These are phyloP conservation scores for Cynoglossus semilaevis DNA, from an alignment of 2,113 vertebrate species.

Conservation along the genomic window DNA sequence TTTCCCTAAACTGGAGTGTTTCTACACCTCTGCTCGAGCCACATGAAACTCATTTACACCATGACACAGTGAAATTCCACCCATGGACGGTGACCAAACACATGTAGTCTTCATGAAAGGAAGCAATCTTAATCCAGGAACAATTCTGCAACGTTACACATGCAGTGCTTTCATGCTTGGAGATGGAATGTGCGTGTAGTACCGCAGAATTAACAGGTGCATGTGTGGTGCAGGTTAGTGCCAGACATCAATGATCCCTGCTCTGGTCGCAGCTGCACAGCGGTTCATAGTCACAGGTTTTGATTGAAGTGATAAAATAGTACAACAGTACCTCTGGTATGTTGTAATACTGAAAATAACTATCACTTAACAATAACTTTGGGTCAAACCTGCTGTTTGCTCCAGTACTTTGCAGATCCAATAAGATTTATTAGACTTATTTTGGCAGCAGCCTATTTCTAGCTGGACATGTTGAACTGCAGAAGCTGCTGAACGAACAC, in stretches of 20 bases:
- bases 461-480: conserved; percentile 46
- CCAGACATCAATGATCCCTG: conserved; percentile 34
- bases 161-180: conserved; percentile 20
- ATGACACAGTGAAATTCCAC: conserved; percentile 69
- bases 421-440: conserved; percentile 18
- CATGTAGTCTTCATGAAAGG: conserved; percentile 65
- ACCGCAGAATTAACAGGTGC: conserved; percentile 41
- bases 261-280: conserved; percentile 34
- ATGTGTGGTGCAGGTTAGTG: conserved; percentile 17
- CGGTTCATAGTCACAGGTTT: conserved; percentile 29
- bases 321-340: conserved; percentile 23
- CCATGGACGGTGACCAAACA: conserved; percentile 70
- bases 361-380: neutral
- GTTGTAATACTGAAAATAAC: conserved; percentile 3
- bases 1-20: conserved; percentile 67
- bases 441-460: conserved; percentile 40
- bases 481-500: conserved; percentile 57
- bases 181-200: conserved; percentile 18
- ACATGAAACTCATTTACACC: conserved; percentile 75
- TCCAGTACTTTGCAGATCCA: conserved; percentile 28
- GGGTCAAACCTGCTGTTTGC: conserved; percentile 18
- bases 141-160: conserved; percentile 37
- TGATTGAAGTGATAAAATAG: conserved; percentile 25
- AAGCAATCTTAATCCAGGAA: conserved; percentile 44
- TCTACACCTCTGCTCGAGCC: conserved; percentile 68